Evolutionary conservation across 1,140 invertebrate species (phyloP).

Genomic region (Aphaenogaster ashmeadi): DNA sequence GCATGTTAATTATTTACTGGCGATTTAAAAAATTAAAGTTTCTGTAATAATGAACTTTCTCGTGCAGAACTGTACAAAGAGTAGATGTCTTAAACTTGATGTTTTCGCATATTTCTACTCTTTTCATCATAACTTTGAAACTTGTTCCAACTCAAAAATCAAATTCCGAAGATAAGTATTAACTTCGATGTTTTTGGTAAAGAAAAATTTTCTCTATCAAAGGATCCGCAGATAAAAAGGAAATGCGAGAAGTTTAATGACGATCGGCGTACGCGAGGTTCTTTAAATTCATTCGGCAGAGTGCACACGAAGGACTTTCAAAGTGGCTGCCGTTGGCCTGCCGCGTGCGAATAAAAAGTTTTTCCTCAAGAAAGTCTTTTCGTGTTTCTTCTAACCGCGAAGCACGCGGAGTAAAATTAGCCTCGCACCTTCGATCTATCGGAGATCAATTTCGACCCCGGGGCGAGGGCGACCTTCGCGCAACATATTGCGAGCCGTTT

Average conservation of each 20-base stretch:
- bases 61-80: background rate
- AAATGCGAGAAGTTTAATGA: conserved; percentile 11
- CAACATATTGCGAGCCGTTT: conserved; percentile 23
- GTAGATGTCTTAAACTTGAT: background rate
- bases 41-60: background rate
- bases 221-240: background rate
- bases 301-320: conserved; percentile 8
- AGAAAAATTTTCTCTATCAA: background rate
- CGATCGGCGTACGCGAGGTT: background rate
- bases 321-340: background rate
- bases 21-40: no score
- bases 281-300: conserved; percentile 58
- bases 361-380: conserved; percentile 40
- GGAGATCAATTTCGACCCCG: conserved; percentile 60
- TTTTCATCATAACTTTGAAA: background rate
- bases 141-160: background rate
- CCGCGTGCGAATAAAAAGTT: conserved; percentile 41
- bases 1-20: no score
- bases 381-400: conserved; percentile 29
- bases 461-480: conserved; percentile 46
- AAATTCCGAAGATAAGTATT: background rate
- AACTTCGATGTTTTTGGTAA: background rate
- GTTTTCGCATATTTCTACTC: background rate
- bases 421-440: conserved; percentile 60
- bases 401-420: conserved; percentile 50